phyloP scores from a whole-genome alignment of 2,888 invertebrate genomes.

The Timema cristinae region DNA sequence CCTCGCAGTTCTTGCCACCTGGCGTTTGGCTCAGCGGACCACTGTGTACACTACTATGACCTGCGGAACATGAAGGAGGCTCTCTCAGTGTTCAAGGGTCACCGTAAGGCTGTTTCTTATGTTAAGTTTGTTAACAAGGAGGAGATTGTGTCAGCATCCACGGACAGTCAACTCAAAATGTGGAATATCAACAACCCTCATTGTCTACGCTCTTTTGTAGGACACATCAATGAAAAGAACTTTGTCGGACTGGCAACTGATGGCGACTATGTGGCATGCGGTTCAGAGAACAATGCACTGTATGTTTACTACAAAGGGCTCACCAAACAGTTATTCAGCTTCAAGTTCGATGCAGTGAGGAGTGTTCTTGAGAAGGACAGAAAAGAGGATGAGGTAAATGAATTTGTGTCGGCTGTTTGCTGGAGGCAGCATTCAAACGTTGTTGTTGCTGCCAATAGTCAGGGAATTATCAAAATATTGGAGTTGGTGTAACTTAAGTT shows the following conservation, averaged over 20 bases:
- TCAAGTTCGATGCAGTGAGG: conserved; percentile 79
- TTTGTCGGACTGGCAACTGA: conserved; percentile 92
- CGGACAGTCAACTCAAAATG: conserved; percentile 84
- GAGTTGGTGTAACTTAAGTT: conserved; percentile 58
- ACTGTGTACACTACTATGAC: conserved; percentile 95
- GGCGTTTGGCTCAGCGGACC: conserved; percentile 95
- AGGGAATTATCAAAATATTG: conserved; percentile 86
- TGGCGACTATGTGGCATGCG: conserved; percentile 89
- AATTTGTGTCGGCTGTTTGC: conserved; percentile 94
- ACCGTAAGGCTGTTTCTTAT: conserved; percentile 91
- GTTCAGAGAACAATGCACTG: conserved; percentile 90
- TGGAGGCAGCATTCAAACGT: conserved; percentile 84
- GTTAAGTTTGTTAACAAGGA: conserved; percentile 83
- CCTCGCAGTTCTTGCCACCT: conserved; percentile 80
- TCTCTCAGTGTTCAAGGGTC: conserved; percentile 79
- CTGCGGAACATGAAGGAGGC: conserved; percentile 78
- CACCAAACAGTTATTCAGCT: conserved; percentile 78
- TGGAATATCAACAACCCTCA: conserved; percentile 77
- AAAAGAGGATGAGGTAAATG: conserved; percentile 80
- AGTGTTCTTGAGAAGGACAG: conserved; percentile 72
- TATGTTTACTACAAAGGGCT: conserved; percentile 90
- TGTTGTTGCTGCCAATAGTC: conserved; percentile 89
- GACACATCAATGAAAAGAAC: conserved; percentile 93
- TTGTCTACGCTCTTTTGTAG: conserved; percentile 80
- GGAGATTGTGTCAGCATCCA: conserved; percentile 88